Evolutionary conservation across 2,113 vertebrate genomes (phyloP).

Genomic region (Caretta caretta): DNA sequence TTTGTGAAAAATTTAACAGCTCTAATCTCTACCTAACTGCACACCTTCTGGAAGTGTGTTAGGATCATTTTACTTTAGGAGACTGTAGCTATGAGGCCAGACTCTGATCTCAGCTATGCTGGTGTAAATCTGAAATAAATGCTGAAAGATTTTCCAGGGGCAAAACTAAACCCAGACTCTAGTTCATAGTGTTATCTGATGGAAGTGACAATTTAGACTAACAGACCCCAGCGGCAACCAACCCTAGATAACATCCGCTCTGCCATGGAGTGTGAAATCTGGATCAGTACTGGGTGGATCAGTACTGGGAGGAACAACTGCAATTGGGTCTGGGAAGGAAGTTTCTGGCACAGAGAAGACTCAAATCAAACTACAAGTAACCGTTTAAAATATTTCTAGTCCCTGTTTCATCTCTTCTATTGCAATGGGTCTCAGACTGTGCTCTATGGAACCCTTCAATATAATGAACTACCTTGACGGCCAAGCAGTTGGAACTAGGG

Average conservation of each 20-base stretch:
- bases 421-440: background rate
- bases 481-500: background rate
- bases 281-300: background rate
- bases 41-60: background rate
- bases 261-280: background rate
- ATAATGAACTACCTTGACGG: background rate
- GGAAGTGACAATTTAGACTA: background rate
- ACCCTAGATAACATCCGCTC: background rate
- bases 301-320: background rate
- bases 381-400: background rate
- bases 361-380: background rate
- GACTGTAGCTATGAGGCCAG: background rate
- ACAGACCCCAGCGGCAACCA: background rate
- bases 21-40: background rate
- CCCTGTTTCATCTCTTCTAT: background rate
- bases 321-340: background rate
- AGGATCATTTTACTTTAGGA: background rate
- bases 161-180: background rate
- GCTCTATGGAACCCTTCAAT: background rate
- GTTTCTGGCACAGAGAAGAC: background rate
- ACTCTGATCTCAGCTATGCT: background rate
- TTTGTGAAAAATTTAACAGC: background rate
- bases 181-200: background rate
- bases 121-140: background rate
- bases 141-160: background rate